Evolutionary conservation across 2,888 invertebrate genomes (phyloP).

Genomic region (Capitulum mitella): DNA sequence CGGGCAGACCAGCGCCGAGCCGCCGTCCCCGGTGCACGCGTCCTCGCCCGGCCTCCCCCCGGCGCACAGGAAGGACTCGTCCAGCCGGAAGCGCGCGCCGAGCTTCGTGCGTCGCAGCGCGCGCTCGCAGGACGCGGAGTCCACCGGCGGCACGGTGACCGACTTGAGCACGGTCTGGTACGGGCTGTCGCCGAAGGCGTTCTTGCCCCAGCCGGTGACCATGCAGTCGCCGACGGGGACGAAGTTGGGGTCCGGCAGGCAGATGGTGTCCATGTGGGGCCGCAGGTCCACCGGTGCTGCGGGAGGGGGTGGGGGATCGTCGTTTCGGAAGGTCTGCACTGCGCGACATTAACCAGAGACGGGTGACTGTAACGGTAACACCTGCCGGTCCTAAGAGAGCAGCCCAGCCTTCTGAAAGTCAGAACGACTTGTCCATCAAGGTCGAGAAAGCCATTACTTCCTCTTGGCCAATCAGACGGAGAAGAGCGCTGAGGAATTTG

Average conservation of each 20-base stretch:
- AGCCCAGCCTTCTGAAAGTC: too few relatives aligned
- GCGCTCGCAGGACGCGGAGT: slow-evolving; percentile 37
- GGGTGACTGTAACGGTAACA: too few relatives aligned
- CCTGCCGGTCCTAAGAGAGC: too few relatives aligned
- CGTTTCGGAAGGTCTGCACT: too few relatives aligned
- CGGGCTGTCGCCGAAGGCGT: neutral
- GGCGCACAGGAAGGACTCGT: slow-evolving; percentile 40
- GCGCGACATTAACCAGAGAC: too few relatives aligned
- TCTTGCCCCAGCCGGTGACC: neutral
- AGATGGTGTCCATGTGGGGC: slow-evolving; percentile 22
- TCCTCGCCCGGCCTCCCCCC: slow-evolving; percentile 38
- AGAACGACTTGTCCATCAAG: too few relatives aligned
- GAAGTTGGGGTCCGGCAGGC: slow-evolving; percentile 2
- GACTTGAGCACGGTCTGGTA: slow-evolving; percentile 35
- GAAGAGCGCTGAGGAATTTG: too few relatives aligned
- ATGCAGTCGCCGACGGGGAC: neutral
- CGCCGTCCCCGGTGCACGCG: slow-evolving; percentile 39
- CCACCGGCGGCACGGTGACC: slow-evolving; percentile 39
- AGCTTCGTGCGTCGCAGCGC: slow-evolving; percentile 38
- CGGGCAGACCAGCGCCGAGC: slow-evolving; percentile 39
- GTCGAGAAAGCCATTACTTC: too few relatives aligned
- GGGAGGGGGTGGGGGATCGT: too few relatives aligned
- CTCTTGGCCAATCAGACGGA: too few relatives aligned
- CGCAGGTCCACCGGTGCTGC: neutral
- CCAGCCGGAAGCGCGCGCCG: slow-evolving; percentile 38